A percentile compares a stretch with the other conserved stretches of the same genome.
These are phyloP conservation scores for Cataglyphis hispanica DNA, from an alignment of 1,140 invertebrate species.

Conservation along the genomic window DNA sequence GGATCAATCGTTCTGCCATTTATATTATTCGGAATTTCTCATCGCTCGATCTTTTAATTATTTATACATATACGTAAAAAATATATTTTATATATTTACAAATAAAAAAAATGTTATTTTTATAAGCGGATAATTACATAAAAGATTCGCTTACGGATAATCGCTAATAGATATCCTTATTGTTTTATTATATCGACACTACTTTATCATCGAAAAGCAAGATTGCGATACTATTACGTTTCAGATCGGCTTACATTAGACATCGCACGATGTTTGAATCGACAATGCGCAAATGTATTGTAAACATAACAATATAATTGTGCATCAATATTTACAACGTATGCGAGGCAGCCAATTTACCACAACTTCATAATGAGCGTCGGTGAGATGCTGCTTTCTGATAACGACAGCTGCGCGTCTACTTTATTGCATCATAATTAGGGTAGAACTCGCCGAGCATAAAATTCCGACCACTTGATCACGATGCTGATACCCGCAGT, in stretches of 20 bases:
- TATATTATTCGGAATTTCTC: neutral
- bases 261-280: constrained; percentile 26
- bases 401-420: constrained; percentile 59
- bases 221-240: neutral
- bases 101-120: neutral
- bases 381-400: constrained; percentile 58
- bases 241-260: constrained; percentile 25
- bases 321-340: constrained; percentile 69
- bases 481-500: constrained; percentile 60
- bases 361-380: constrained; percentile 66
- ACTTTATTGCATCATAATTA: constrained; percentile 75
- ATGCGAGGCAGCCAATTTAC: constrained; percentile 53
- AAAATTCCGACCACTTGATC: constrained; percentile 68
- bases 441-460: constrained; percentile 66
- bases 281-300: constrained; percentile 14
- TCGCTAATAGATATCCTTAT: constrained; percentile 15
- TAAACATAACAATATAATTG: constrained; percentile 46
- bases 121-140: neutral
- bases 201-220: neutral
- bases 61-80: neutral
- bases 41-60: too few relatives aligned
- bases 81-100: neutral
- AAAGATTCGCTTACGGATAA: constrained; percentile 6
- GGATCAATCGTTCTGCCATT: neutral
- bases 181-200: neutral